phyloP scores from a whole-genome alignment of 2,888 invertebrate species.

The Plebejus argus region DNA sequence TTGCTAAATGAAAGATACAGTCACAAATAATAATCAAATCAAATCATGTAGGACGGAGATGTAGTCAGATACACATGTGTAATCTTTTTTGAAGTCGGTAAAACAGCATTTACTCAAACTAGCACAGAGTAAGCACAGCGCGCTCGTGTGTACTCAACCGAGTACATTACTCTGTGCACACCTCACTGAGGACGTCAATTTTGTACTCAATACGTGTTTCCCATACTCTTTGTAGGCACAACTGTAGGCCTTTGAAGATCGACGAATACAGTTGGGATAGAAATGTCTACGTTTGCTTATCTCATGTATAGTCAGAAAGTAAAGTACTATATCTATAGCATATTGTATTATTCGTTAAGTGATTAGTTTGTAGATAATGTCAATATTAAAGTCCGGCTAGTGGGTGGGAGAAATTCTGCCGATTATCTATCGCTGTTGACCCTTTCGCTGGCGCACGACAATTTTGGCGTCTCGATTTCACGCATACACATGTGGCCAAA shows the following conservation, averaged over 20 bases:
- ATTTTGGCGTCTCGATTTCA: too few species aligned
- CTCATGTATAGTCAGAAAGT: not conserved
- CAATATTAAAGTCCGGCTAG: too few species aligned
- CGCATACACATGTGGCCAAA: too few species aligned
- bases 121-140: not conserved
- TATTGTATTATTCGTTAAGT: not conserved
- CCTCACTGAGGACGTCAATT: not conserved
- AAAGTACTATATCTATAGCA: not conserved
- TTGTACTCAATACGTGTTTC: conserved; percentile 4
- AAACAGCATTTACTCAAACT: not conserved
- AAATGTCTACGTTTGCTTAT: not conserved
- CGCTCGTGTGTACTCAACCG: conserved; percentile 6
- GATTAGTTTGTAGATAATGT: not conserved
- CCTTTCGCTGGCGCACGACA: too few species aligned
- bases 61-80: too few species aligned
- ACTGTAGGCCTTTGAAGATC: not conserved
- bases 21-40: too few species aligned
- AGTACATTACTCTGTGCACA: conserved; percentile 6
- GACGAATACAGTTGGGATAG: not conserved
- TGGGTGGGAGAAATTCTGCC: too few species aligned
- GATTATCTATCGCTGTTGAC: too few species aligned
- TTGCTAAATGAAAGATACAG: too few species aligned
- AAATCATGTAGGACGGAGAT: not conserved
- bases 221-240: conserved; percentile 6
- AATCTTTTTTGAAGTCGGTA: not conserved